A percentile compares a stretch with the other conserved stretches of the same genome.
phyloP scores from a whole-genome alignment of 2,113 vertebrate species.

The Antechinus flavipes region DNA sequence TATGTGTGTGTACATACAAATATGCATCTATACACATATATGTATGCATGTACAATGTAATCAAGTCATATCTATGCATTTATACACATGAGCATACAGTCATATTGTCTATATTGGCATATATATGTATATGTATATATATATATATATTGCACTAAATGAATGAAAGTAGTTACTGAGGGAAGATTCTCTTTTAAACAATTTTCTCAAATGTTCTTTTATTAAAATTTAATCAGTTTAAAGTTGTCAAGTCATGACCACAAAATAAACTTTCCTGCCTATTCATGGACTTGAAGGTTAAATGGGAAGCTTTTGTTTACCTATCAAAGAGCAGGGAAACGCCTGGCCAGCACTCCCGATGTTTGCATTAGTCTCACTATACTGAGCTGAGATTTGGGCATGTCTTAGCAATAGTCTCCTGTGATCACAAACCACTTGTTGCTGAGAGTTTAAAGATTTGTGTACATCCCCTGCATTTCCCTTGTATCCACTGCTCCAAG shows the following conservation, averaged over 20 bases:
- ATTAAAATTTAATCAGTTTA: slow-evolving; percentile 33
- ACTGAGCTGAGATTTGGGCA: background rate
- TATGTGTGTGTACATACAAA: background rate
- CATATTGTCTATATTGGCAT: background rate
- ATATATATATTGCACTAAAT: background rate
- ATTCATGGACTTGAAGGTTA: background rate
- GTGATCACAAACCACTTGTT: background rate
- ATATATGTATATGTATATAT: no score
- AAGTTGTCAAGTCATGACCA: slow-evolving; percentile 35
- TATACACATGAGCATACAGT: background rate
- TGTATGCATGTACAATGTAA: background rate
- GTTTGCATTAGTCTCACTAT: background rate
- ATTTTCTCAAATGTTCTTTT: slow-evolving; percentile 41
- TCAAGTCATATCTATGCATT: background rate
- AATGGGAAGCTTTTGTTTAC: background rate
- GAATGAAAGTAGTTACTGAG: slow-evolving; percentile 18
- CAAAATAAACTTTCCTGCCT: slow-evolving; percentile 40
- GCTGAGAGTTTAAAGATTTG: background rate
- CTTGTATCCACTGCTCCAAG: background rate
- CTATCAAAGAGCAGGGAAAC: background rate
- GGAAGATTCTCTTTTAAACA: slow-evolving; percentile 42
- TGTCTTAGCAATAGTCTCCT: background rate
- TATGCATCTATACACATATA: background rate
- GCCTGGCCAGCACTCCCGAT: background rate
- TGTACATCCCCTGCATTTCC: background rate